phyloP scores from a whole-genome alignment of 35 echinoderm and acorn worm genomes.

The Ophioderma brevispina region DNA sequence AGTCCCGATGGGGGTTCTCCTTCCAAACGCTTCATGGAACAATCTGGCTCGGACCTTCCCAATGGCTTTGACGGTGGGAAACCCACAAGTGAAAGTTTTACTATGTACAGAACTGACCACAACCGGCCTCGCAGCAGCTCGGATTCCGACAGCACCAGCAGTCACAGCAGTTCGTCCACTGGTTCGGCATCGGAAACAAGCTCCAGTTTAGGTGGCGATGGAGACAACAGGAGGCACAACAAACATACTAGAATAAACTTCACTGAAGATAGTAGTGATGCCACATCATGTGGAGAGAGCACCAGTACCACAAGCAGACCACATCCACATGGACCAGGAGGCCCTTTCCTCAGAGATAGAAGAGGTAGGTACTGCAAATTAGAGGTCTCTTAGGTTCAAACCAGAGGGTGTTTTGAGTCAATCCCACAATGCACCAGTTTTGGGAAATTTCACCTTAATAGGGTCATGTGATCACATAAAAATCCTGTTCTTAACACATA shows the following conservation, averaged over 20 bases:
- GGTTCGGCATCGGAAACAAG: slow-evolving; percentile 77
- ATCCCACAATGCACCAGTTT: too few species aligned
- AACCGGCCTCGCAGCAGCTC: slow-evolving; percentile 84
- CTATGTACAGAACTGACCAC: slow-evolving; percentile 71
- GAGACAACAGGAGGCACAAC: slow-evolving; percentile 23
- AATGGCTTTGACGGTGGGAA: slow-evolving; percentile 84
- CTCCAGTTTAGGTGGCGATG: slow-evolving; percentile 70
- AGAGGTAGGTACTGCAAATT: slow-evolving; percentile 62
- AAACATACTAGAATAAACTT: slow-evolving; percentile 27
- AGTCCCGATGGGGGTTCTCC: slow-evolving; percentile 48
- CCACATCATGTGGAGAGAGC: slow-evolving; percentile 95
- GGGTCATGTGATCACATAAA: too few species aligned
- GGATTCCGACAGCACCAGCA: slow-evolving; percentile 83
- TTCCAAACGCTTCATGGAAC: background rate
- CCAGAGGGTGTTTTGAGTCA: too few species aligned
- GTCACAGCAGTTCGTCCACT: slow-evolving; percentile 70
- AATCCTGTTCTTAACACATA: too few species aligned
- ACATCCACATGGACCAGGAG: slow-evolving; percentile 52
- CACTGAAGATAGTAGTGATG: slow-evolving; percentile 93
- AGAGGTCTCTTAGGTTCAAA: too few species aligned
- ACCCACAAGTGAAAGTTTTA: slow-evolving; percentile 80
- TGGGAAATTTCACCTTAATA: too few species aligned
- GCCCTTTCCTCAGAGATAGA: slow-evolving; percentile 86
- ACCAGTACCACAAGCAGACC: slow-evolving; percentile 88
- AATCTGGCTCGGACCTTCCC: slow-evolving; percentile 47